Conservation (phyloP, 2,888 invertebrate genomes). For the Dynastes grantii region DNA sequence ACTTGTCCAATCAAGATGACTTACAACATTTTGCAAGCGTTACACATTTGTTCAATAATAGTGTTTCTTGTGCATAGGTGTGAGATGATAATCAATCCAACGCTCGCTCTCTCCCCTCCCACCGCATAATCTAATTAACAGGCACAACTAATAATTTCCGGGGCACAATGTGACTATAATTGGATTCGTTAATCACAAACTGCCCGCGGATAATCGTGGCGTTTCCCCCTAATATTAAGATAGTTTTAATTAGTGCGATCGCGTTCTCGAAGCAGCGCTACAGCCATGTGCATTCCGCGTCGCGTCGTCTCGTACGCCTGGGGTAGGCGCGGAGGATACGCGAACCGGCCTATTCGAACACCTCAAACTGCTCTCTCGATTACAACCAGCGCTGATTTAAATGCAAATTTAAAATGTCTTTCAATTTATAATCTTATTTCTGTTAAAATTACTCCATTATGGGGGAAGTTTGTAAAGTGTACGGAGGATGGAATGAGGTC, state of each 20-base stretch:
- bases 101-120: conserved; percentile 48
- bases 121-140: conserved; percentile 41
- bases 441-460: conserved; percentile 70
- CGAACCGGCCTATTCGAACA: conserved; percentile 4
- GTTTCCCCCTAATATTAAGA: conserved; percentile 59
- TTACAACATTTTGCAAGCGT: too few relatives aligned
- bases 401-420: conserved; percentile 70
- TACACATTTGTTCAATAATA: background rate
- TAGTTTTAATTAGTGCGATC: conserved; percentile 59
- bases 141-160: conserved; percentile 66
- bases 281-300: conserved; percentile 44
- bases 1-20: too few relatives aligned
- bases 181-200: conserved; percentile 71
- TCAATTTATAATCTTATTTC: conserved; percentile 71
- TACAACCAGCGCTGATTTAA: conserved; percentile 66
- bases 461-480: conserved; percentile 55
- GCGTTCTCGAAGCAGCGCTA: conserved; percentile 50
- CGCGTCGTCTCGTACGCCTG: conserved; percentile 49
- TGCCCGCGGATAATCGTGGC: conserved; percentile 69
- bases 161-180: conserved; percentile 70
- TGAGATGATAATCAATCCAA: conserved; percentile 54
- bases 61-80: background rate
- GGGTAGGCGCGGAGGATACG: background rate
- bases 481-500: conserved; percentile 15
- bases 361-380: conserved; percentile 43